phyloP scores from a whole-genome alignment of 2,888 invertebrate genomes.

The Lithophane ornitopus region DNA sequence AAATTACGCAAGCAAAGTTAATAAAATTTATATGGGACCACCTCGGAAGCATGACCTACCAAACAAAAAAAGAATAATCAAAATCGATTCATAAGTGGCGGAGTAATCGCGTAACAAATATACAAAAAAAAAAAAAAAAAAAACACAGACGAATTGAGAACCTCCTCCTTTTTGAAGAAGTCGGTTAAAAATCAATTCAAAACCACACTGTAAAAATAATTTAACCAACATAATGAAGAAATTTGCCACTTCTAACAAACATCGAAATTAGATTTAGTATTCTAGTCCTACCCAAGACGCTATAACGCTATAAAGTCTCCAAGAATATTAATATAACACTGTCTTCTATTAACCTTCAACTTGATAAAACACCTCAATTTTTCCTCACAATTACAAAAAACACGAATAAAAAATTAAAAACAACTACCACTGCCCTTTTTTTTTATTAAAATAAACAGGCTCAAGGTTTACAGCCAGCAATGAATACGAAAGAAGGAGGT shows the following conservation, averaged over 20 bases:
- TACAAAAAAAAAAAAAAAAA: no score
- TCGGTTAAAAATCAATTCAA: no score
- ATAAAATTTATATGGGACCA: no score
- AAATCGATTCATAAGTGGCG: no score
- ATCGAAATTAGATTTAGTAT: no score
- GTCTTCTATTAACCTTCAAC: conserved; percentile 29
- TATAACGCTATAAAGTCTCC: conserved; percentile 31
- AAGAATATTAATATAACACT: conserved; percentile 49
- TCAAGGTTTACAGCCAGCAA: conserved; percentile 49
- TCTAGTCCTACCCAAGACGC: not conserved
- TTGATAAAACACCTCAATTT: conserved; percentile 48
- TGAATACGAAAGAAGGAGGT: conserved; percentile 55
- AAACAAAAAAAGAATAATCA: no score
- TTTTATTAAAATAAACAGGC: conserved; percentile 38
- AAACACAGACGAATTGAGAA: no score
- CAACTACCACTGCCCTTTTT: conserved; percentile 34
- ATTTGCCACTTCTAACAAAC: not conserved
- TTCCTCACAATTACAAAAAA: conserved; percentile 27
- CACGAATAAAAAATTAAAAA: conserved; percentile 16
- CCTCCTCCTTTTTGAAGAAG: no score
- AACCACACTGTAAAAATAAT: no score
- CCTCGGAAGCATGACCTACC: no score
- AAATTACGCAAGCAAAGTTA: no score
- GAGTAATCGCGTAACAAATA: no score
- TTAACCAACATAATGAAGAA: not conserved